A percentile compares a stretch with the other conserved stretches of the same genome.
phyloP scores from a whole-genome alignment of 2,113 vertebrate species.

The Chloropsis cyanopogon region DNA sequence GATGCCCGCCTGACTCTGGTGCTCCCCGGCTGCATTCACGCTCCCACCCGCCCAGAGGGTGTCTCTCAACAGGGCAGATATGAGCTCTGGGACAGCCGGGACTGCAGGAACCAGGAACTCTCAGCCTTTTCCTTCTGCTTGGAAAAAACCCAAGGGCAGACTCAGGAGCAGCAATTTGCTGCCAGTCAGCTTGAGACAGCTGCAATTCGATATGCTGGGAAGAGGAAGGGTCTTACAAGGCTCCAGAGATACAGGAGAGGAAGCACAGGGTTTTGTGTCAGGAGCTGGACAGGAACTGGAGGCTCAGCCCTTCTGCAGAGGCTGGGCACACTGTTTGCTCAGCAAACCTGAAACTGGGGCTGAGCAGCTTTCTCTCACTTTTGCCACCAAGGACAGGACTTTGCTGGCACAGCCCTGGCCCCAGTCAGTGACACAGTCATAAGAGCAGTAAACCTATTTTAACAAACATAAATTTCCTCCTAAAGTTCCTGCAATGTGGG shows the following conservation, averaged over 20 bases:
- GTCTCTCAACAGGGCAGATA: constrained; percentile 45
- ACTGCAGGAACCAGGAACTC: not conserved
- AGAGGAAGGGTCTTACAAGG: not conserved
- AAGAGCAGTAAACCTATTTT: not conserved
- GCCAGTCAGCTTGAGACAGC: not conserved
- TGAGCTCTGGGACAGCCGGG: not conserved
- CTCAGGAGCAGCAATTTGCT: not conserved
- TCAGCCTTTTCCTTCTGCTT: not conserved
- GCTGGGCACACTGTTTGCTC: not conserved
- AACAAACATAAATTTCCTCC: not conserved
- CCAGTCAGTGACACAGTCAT: not conserved
- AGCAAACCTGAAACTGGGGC: not conserved
- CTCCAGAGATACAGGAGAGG: not conserved
- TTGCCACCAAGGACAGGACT: not conserved
- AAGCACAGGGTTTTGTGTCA: not conserved
- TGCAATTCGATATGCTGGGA: not conserved
- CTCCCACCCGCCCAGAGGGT: not conserved
- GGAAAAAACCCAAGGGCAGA: not conserved
- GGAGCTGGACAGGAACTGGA: not conserved
- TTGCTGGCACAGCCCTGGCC: not conserved
- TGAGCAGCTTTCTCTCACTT: not conserved
- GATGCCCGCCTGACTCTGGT: not conserved
- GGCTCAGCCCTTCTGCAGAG: not conserved
- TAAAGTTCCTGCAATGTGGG: not conserved
- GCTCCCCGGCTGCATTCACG: not conserved